A percentile compares a stretch with the other conserved stretches of the same genome.
These are phyloP conservation scores for Anser brachyrhynchus DNA, from an alignment of 2,113 vertebrate genomes.

Conservation along the genomic window DNA sequence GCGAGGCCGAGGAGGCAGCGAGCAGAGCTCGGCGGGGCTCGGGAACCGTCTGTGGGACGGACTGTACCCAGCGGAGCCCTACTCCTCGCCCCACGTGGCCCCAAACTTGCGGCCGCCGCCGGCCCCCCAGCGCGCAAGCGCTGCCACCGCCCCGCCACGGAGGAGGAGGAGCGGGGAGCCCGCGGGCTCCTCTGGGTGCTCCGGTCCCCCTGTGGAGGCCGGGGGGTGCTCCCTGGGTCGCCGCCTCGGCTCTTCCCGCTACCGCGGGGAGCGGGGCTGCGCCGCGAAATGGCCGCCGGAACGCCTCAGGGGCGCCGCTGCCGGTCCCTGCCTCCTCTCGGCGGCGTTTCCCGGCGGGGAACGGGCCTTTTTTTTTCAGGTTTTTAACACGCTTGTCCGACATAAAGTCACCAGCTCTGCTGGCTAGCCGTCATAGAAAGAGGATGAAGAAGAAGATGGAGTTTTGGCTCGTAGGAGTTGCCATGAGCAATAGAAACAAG, in stretches of 20 bases:
- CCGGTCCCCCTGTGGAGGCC: fast-evolving
- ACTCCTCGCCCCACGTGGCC: neutral
- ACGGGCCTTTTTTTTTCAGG: neutral
- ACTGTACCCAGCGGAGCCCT: fast-evolving
- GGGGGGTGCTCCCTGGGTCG: too few relatives aligned
- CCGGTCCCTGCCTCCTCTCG: fast-evolving
- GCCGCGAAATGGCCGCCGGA: neutral
- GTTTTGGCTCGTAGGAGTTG: neutral
- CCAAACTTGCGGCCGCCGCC: neutral
- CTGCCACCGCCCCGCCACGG: neutral
- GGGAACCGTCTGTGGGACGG: fast-evolving
- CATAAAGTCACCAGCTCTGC: fast-evolving
- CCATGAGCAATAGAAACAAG: neutral
- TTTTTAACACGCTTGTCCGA: fast-evolving
- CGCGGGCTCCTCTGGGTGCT: too few relatives aligned
- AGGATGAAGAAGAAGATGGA: fast-evolving
- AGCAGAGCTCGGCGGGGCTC: fast-evolving
- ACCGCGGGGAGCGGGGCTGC: fast-evolving
- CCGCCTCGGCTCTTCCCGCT: fast-evolving
- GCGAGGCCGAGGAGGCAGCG: neutral
- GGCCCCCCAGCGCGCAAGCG: neutral
- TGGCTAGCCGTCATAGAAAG: neutral
- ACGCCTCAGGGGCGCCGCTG: fast-evolving
- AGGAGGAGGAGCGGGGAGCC: neutral
- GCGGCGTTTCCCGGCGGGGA: neutral